These are phyloP conservation scores for Cliona cf. orientalis DNA, from an alignment of 37 sponge, comb jelly and placozoan species.

Conservation along the genomic window DNA sequence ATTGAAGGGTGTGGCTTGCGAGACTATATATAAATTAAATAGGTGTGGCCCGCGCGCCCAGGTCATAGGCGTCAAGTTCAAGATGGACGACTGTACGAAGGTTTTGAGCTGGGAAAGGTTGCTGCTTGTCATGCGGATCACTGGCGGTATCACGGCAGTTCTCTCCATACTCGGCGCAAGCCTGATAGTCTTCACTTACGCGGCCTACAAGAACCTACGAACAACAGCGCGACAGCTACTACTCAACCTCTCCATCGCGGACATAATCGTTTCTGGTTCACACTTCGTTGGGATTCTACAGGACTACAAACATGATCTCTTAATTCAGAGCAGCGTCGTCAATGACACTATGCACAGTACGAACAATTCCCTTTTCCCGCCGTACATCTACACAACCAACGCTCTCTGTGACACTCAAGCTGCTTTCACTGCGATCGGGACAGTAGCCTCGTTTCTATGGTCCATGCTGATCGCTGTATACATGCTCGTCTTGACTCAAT, in stretches of 20 bases:
- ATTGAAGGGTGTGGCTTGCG: too few species aligned
- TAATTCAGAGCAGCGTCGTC: background rate
- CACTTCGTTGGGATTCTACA: constrained; percentile 37
- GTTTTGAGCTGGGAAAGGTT: too few species aligned
- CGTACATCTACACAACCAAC: background rate
- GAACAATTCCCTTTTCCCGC: too few species aligned
- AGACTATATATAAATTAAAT: too few species aligned
- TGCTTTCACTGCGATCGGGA: constrained; percentile 33
- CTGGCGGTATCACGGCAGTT: constrained; percentile 32
- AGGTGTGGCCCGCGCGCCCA: too few species aligned
- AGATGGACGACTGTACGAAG: too few species aligned
- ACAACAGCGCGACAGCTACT: constrained; percentile 54
- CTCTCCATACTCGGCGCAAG: constrained; percentile 53
- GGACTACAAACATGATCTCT: constrained; percentile 31
- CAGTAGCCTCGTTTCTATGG: constrained; percentile 60
- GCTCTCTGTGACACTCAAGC: constrained; percentile 31
- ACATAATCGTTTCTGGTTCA: constrained; percentile 43
- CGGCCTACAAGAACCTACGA: constrained; percentile 55
- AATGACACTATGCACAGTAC: too few species aligned
- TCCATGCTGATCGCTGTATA: constrained; percentile 52
- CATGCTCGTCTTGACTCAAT: constrained; percentile 46
- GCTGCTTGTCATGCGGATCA: constrained; percentile 4
- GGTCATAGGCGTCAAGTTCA: too few species aligned
- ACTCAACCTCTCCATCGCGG: constrained; percentile 66
- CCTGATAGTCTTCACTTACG: constrained; percentile 67